A percentile compares a stretch with the other conserved stretches of the same genome.
These are phyloP conservation scores for Himalopsyche anomala DNA, from an alignment of 2,888 invertebrate genomes.

Conservation along the genomic window DNA sequence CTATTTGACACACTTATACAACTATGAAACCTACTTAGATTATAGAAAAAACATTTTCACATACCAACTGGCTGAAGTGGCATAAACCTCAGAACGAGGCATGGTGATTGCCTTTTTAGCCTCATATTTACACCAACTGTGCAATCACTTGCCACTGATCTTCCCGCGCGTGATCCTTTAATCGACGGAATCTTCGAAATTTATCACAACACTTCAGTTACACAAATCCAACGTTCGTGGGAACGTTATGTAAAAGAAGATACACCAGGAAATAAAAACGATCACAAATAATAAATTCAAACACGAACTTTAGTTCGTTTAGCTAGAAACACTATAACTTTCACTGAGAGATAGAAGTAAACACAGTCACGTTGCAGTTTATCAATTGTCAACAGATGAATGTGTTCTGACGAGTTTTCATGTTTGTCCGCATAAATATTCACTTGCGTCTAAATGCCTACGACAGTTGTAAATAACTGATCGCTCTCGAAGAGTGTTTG, in stretches of 20 bases:
- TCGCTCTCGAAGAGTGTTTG: slow-evolving; percentile 42
- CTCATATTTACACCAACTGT: slow-evolving; percentile 74
- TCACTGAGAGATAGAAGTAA: slow-evolving; percentile 51
- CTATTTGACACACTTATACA: slow-evolving; percentile 3
- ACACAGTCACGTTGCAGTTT: slow-evolving; percentile 47
- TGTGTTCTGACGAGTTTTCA: slow-evolving; percentile 49
- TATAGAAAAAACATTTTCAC: slow-evolving; percentile 15
- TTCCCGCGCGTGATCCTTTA: slow-evolving; percentile 64
- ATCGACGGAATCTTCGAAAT: slow-evolving; percentile 65
- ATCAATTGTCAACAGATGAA: slow-evolving; percentile 52
- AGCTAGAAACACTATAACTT: slow-evolving; percentile 51
- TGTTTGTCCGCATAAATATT: slow-evolving; percentile 41
- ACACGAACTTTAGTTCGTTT: slow-evolving; percentile 23
- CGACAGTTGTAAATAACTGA: slow-evolving; percentile 60
- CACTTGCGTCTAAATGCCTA: slow-evolving; percentile 47
- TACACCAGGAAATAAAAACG: slow-evolving; percentile 36
- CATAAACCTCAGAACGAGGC: slow-evolving; percentile 79
- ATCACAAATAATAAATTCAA: slow-evolving; percentile 45
- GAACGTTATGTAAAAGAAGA: slow-evolving; percentile 51
- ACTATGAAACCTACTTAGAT: not conserved
- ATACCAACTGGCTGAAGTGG: slow-evolving; percentile 70
- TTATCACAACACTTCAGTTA: slow-evolving; percentile 61
- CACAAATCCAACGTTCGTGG: slow-evolving; percentile 52
- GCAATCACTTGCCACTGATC: slow-evolving; percentile 61
- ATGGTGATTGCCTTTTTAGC: slow-evolving; percentile 81